phyloP scores from a whole-genome alignment of 2,888 invertebrate genomes.

The Ormia ochracea region DNA sequence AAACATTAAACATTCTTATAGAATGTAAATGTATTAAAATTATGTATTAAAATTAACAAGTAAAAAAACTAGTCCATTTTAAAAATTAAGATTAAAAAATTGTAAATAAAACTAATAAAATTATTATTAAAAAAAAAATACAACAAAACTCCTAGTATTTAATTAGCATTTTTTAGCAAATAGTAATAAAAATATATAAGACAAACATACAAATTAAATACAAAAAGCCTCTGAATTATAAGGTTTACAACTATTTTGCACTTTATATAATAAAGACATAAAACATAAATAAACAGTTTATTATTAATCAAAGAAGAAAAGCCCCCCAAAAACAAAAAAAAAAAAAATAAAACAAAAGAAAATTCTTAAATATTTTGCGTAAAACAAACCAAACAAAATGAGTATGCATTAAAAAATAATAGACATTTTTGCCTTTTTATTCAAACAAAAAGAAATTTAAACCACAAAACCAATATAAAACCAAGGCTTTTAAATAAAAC shows the following conservation, averaged over 20 bases:
- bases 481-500: constrained; percentile 45
- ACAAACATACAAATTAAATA: constrained; percentile 40
- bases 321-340: no score
- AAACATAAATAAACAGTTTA: constrained; percentile 29
- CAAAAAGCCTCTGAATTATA: constrained; percentile 60
- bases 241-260: constrained; percentile 63
- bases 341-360: constrained; percentile 11
- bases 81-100: constrained; percentile 42
- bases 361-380: constrained; percentile 42
- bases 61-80: constrained; percentile 59
- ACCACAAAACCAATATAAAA: background rate
- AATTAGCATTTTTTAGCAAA: constrained; percentile 55
- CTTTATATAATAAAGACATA: constrained; percentile 59
- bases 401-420: constrained; percentile 37
- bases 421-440: constrained; percentile 59
- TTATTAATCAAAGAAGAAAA: constrained; percentile 20
- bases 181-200: constrained; percentile 31
- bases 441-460: constrained; percentile 13
- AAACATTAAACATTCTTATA: constrained; percentile 60
- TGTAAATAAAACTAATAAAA: constrained; percentile 52
- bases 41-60: constrained; percentile 26
- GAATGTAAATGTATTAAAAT: constrained; percentile 63
- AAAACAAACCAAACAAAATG: constrained; percentile 27
- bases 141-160: constrained; percentile 53
- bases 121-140: constrained; percentile 17